Base-by-base conservation (phyloP, 2,113 vertebrate genomes). In the Uria aalge region DNA sequence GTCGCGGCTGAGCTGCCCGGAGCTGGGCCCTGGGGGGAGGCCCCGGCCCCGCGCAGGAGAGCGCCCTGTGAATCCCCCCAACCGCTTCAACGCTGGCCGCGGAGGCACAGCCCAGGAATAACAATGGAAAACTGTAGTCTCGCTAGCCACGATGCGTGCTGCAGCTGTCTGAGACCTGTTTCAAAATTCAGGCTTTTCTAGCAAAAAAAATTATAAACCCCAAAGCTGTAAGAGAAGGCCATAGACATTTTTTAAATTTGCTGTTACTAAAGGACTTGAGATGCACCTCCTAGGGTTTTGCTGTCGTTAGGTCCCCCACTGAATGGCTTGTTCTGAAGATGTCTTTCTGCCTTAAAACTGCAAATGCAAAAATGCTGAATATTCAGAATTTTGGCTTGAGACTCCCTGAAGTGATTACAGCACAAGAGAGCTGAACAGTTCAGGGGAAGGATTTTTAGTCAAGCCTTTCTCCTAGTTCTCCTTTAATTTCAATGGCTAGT, bases 301-400 rank as follows among this genome's bases (percentile, higher is more conserved):
- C 47, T 24, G 50, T 41, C 20, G 26, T 18, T 48, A n/a, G 36
- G 57, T 69, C 47, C 21, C 55, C 50, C 50, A 68, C 9, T 77
- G 38, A 93, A 47, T 36, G 38, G 68, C 29, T 80, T 88, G 45
- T 52, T 83, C 41, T 59, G 71, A 93, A 57, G 48, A 47, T 73
- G 12, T 32, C 85, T 85, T 92, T 93, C 92, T 96, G 94, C 92
- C 92, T 95, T 96, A 96, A 94, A 88, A 74, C 24, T 80, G 43
- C 47, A 67, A 88, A 80, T 83, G 59, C 52, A 81, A 67, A 97
- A 93, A 76, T 68, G 43, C 24, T 75, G 56, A 92, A 34, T 77
- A 55, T 78, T 73, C 13, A 68, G 34, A 78, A 60, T 64, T 67
- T 74, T 84, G 56, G 17, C 52, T 77, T 81, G 32, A 77, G 43